Base-by-base conservation (phyloP, 2,797 vertebrate genomes). In the Enteromius thamalakanensis region DNA sequence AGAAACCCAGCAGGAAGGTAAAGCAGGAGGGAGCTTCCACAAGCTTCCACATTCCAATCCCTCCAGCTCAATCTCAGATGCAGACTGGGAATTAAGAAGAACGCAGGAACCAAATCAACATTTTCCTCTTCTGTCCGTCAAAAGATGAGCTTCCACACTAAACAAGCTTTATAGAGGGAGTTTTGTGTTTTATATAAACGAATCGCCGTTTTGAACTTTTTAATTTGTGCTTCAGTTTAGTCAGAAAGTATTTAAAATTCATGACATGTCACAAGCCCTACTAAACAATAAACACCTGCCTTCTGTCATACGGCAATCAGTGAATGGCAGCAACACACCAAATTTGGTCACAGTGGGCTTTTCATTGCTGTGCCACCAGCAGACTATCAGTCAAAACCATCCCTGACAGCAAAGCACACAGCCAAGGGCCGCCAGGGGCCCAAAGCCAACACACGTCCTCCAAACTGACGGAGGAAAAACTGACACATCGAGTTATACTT, bases 11-110 rank as follows among this genome's bases (percentile, higher is more conserved):
- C 60, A 6, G 64, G 53, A 47, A 79, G 34, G 42, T 70, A 83
- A 58, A 76, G 64, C 47, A 26, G 72, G 15, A 69, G 64, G 47
- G 49, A 53, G 6, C n/a, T n/a, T n/a, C n/a, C n/a, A n/a, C n/a
- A n/a, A n/a, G 49, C 55, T 51, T 55, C 53, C 29, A 51, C 34
- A 74, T 78, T 76, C 42, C 17, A 9, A 17, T 55, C 42, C n/a
- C 42, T 80, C 14, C n/a, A 69, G 19, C 12, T 45, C 64, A 55
- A 69, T 75, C 47, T 62, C 8, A 7, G 26, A n/a, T 69, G 17
- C 64, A 76, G 45, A 76, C 60, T 67, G 70, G 77, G 49, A 84
- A 60, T 80, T 69, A 47, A 75, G 62, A 70, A 32, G 9, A 76
- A 81, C 47, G 26, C 79, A 71, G 72, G 45, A 55, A 53, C 37